Percentiles rank a stretch among this genome's conserved stretches.
Conservation (phyloP, 2,888 invertebrate species). For the Ecliptopera silaceata region DNA sequence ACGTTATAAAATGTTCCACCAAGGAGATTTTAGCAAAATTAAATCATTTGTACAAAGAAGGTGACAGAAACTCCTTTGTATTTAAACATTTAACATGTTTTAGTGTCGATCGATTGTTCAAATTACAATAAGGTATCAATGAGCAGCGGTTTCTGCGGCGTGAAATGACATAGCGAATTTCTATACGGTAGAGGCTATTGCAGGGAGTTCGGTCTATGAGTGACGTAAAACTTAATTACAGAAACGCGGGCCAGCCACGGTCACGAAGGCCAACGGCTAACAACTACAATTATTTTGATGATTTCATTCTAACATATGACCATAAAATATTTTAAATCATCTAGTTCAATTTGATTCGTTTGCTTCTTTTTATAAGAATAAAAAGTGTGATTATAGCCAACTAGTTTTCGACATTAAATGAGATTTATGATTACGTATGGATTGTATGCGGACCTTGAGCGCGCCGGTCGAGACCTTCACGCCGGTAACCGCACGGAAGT, state of each 20-base stretch:
- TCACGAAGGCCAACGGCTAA: conserved; percentile 72
- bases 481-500: conserved; percentile 82
- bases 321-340: conserved; percentile 66
- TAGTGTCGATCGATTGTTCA: background rate
- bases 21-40: too few relatives aligned
- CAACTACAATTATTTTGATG: conserved; percentile 75
- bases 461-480: conserved; percentile 78
- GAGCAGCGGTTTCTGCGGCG: conserved; percentile 22
- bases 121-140: conserved; percentile 12
- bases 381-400: conserved; percentile 63
- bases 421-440: conserved; percentile 78
- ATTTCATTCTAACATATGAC: conserved; percentile 61
- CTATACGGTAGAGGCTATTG: conserved; percentile 72
- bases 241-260: conserved; percentile 69
- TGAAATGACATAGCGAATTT: conserved; percentile 69
- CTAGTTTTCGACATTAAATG: conserved; percentile 74
- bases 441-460: conserved; percentile 81
- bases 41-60: background rate
- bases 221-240: conserved; percentile 82
- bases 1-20: too few relatives aligned
- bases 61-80: background rate
- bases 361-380: conserved; percentile 56
- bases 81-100: background rate
- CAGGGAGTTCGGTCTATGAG: conserved; percentile 73
- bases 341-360: conserved; percentile 63